Evolutionary conservation across 2,888 invertebrate species (phyloP).

Genomic region (Cyclophora albipunctata): DNA sequence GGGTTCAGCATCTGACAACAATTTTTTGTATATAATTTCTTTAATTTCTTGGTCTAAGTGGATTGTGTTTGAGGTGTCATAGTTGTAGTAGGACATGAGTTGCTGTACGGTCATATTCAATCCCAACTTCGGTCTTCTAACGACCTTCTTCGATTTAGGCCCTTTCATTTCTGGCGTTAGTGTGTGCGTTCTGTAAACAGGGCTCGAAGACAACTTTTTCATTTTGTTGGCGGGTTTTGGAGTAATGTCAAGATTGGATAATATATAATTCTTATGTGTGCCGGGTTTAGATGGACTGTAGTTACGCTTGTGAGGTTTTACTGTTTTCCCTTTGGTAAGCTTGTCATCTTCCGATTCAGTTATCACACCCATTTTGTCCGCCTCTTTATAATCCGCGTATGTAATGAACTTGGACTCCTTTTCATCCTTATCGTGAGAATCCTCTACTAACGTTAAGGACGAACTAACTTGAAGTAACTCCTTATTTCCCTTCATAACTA

Average conservation of each 20-base stretch:
- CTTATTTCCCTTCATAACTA: slow-evolving; percentile 51
- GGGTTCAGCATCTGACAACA: slow-evolving; percentile 3
- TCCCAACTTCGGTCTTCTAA: slow-evolving; percentile 14
- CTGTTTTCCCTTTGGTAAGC: no score
- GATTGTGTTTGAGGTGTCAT: slow-evolving; percentile 7
- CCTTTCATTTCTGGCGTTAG: no score
- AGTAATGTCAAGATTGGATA: slow-evolving; percentile 31
- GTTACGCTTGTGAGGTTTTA: slow-evolving; percentile 39
- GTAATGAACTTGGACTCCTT: neutral
- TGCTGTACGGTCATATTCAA: slow-evolving; percentile 34
- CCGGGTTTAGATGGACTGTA: slow-evolving; percentile 32
- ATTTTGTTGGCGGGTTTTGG: slow-evolving; percentile 51
- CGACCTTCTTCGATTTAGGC: slow-evolving; percentile 13
- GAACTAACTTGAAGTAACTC: slow-evolving; percentile 46
- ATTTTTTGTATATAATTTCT: no score
- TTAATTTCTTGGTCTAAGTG: slow-evolving; percentile 18
- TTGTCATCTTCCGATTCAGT: no score
- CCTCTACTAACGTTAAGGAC: slow-evolving; percentile 54
- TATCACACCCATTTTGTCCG: no score
- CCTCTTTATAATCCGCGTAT: no score
- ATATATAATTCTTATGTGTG: slow-evolving; percentile 13
- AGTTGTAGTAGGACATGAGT: slow-evolving; percentile 19
- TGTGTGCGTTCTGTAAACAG: no score
- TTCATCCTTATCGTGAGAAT: slow-evolving; percentile 25
- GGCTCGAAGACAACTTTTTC: slow-evolving; percentile 26